Evolutionary conservation across 1,140 invertebrate species (phyloP), one percentile per base, ranked within the genome.

Genomic region (Drosophila paulistorum): DNA sequence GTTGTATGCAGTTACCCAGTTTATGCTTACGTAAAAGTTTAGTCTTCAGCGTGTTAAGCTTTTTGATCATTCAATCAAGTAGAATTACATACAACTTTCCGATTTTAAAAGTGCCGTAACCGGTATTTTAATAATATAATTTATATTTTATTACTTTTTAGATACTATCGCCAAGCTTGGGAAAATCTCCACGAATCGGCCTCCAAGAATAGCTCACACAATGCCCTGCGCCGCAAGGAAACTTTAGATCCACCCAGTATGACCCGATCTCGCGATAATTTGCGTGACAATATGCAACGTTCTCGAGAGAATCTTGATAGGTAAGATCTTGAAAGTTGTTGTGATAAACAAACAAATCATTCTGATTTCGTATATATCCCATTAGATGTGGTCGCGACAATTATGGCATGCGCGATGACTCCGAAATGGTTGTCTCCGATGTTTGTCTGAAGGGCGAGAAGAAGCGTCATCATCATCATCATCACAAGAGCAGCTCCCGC

Each of bases 111-210:
- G n/a, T n/a, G n/a, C n/a, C n/a, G n/a, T n/a, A n/a, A n/a, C n/a
- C n/a, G n/a, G n/a, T n/a, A n/a, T n/a, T n/a, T n/a, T n/a, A n/a
- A n/a, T n/a, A n/a, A n/a, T n/a, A 17, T 23, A 17, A 17, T 23
- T 2, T 23, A 23, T 11, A 20, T 55, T 33, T 3, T 13, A 4
- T 13, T 11, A 23, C 7, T 11, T 70, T 73, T 2, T 17, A 92
- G 91, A 70, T 96, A 96, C 84, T 98, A 98, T 92, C 94, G 96
- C 14, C 96, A 97, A 91, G 97, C 97, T 4, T 98, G 97, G 97
- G 97, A 98, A 85, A 97, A 98, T 91, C 93, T 98, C 4, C 96
- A 97, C 89, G 96, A 97, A 92, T 96, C 96, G 13, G 94, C 96
- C 83, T 92, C 94, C 11, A 93, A 93, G 67, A 89, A 92, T 63